Base-by-base conservation (phyloP, 1,140 invertebrate genomes). In the Bombus superbus region DNA sequence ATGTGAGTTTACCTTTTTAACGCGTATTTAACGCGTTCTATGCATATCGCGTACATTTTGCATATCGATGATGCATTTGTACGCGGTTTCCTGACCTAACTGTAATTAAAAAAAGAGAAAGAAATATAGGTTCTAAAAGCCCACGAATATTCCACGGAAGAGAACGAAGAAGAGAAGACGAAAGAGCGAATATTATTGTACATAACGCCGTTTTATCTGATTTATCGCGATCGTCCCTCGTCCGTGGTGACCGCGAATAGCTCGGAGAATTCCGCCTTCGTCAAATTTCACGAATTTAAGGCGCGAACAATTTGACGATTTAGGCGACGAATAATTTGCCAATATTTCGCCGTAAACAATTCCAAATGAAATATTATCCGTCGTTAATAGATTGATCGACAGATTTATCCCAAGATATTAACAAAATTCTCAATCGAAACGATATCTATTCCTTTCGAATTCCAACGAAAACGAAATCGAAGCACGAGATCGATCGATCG, bases 151-250 rank as follows among this genome's bases (percentile, higher is more conserved):
- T 32, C 6, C 62, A 13, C 2, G 6, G n/a, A 18, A 66, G 6
- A 40, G 10, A 64, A 62, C 13, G 66, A 11, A 42, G 3, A 47
- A 18, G n/a, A 6, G 59, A 22, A 38, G 28, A 62, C 2, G 62
- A 77, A 77, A 77, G 57, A 68, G 32, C 47, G 83, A 69, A 79
- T 78, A 62, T 84, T 79, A 84, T 84, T 40, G 68, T 4, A n/a
- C 53, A 62, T 44, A 44, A 62, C 64, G 57, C 62, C n/a, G 66
- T 47, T 79, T 79, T 72, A 79, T 84, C 83, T 44, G 40, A 10
- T 64, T 79, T 84, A 84, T 84, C 83, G 66, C 74, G 75, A 57
- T 78, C 25, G 76, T 62, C 42, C 76, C 76, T 59, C 75, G 35
- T 53, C 69, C 35, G 38, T 40, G 4, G 28, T 25, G 47, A 32